phyloP scores from a whole-genome alignment of 2,888 invertebrate genomes.

The Limnephilus marmoratus region DNA sequence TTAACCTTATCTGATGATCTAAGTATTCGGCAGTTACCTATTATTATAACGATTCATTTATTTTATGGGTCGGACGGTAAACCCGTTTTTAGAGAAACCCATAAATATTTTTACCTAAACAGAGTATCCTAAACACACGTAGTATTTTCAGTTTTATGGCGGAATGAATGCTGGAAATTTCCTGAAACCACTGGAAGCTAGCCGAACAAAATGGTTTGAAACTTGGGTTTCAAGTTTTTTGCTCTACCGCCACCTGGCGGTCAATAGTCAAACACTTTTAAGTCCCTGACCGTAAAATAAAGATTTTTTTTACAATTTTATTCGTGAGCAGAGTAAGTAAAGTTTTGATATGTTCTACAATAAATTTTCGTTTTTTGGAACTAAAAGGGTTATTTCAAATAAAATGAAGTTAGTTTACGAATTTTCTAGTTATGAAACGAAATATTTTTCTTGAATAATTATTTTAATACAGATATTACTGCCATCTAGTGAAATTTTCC shows the following conservation, averaged over 20 bases:
- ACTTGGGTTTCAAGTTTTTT: not conserved
- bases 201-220: not conserved
- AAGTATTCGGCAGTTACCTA: not conserved
- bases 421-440: not conserved
- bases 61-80: not conserved
- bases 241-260: not conserved
- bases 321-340: not conserved
- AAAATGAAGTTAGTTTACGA: not conserved
- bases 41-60: not conserved
- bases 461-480: not conserved
- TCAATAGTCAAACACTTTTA: not conserved
- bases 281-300: not conserved
- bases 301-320: not conserved
- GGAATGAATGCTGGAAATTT: not conserved
- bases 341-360: not conserved
- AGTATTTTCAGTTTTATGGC: not conserved
- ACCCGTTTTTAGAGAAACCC: not conserved
- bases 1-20: not conserved
- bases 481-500: not conserved
- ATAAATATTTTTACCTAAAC: not conserved
- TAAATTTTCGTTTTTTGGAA: not conserved
- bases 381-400: not conserved
- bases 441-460: not conserved
- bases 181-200: not conserved
- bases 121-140: not conserved